Conservation (phyloP, 2,113 vertebrate genomes). For the Murina feae region DNA sequence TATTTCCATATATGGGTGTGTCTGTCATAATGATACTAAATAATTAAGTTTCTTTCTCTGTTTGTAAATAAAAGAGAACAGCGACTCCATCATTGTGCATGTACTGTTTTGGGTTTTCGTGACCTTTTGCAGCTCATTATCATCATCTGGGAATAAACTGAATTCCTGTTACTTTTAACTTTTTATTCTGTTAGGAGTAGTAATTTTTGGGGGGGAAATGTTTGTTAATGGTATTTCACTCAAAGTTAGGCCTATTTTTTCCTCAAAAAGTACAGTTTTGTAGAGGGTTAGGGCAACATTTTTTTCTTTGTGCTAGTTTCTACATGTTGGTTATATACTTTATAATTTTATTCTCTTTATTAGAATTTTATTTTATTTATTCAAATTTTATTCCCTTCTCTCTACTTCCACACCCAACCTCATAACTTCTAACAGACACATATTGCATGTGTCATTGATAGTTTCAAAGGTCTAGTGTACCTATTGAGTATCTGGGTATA, state of each 20-base stretch:
- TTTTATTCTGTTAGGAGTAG: not conserved
- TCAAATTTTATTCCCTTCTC: not conserved
- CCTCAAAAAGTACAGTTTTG: not conserved
- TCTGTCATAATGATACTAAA: slow-evolving; percentile 24
- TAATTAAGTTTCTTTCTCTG: not conserved
- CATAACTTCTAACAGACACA: not conserved
- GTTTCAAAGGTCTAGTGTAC: not conserved
- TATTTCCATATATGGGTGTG: not conserved
- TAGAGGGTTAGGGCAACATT: not conserved
- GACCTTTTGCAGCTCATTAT: slow-evolving; percentile 26
- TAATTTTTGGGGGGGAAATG: not conserved
- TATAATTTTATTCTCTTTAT: not conserved
- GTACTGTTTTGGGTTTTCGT: slow-evolving; percentile 27
- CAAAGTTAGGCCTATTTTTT: not conserved
- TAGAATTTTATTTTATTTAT: not conserved
- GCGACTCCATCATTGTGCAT: not conserved
- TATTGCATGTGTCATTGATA: not conserved
- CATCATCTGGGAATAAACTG: slow-evolving; percentile 12
- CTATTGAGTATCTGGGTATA: not conserved
- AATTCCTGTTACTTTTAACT: slow-evolving; percentile 19
- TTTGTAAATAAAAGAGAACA: slow-evolving; percentile 48
- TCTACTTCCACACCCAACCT: not conserved
- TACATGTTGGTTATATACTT: not conserved
- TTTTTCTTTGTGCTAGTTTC: not conserved
- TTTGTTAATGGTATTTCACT: slow-evolving; percentile 20